These are phyloP conservation scores for Pelmatolapia mariae DNA, from an alignment of 2,113 vertebrate species.

Conservation along the genomic window DNA sequence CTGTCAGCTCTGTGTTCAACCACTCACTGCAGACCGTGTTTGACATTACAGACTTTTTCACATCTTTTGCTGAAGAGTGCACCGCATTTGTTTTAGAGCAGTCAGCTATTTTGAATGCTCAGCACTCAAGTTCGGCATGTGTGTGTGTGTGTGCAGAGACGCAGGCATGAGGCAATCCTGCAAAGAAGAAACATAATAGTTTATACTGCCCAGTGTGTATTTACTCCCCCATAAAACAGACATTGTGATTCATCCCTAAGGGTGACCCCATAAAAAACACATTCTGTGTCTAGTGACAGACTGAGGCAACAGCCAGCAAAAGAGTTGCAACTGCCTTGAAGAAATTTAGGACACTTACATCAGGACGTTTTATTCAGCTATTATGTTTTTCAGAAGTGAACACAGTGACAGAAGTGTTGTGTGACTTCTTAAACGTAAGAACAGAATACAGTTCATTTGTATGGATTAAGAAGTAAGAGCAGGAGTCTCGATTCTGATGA, in stretches of 20 bases:
- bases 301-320: constrained; percentile 53
- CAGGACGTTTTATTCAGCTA: constrained; percentile 19
- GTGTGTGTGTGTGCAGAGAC: constrained; percentile 10
- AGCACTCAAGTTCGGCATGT: background rate
- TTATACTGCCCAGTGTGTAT: constrained; percentile 6
- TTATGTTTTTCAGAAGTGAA: constrained; percentile 17
- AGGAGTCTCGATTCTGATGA: background rate
- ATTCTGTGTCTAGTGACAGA: constrained; percentile 19
- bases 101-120: constrained; percentile 47
- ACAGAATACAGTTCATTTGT: background rate
- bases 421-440: background rate
- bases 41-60: background rate
- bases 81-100: constrained; percentile 10
- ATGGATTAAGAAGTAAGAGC: background rate
- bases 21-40: background rate
- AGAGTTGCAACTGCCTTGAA: constrained; percentile 46
- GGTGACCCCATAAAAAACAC: constrained; percentile 21
- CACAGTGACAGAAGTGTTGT: background rate
- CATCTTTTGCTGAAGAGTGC: constrained; percentile 27
- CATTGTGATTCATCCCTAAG: constrained; percentile 33
- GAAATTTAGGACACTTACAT: constrained; percentile 35
- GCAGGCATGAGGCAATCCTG: constrained; percentile 42
- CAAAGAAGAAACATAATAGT: constrained; percentile 28
- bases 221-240: constrained; percentile 14
- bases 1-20: constrained; percentile 2